A percentile compares a stretch with the other conserved stretches of the same genome.
Conservation (phyloP, 1,140 invertebrate genomes). For the Apolygus lucorum region DNA sequence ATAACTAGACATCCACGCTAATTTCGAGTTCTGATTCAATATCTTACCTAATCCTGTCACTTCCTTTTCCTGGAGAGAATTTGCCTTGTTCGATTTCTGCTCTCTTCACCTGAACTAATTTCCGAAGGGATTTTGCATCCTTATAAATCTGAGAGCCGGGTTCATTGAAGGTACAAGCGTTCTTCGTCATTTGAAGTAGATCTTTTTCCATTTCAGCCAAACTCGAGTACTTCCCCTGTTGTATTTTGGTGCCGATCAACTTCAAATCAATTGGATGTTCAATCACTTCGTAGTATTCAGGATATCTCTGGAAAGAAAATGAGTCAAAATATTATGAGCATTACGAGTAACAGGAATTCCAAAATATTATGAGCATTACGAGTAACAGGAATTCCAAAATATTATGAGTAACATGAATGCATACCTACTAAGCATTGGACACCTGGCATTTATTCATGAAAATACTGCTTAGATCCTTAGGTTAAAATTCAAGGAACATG, state of each 20-base stretch:
- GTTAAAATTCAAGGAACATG: too few relatives aligned
- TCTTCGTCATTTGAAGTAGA: conserved; percentile 81
- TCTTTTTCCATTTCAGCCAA: conserved; percentile 84
- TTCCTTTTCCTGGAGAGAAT: conserved; percentile 42
- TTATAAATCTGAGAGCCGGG: conserved; percentile 94
- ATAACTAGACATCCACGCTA: too few relatives aligned
- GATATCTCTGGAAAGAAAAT: conserved; percentile 59
- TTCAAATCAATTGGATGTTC: conserved; percentile 92
- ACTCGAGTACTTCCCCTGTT: conserved; percentile 64
- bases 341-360: neutral
- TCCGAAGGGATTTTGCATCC: conserved; percentile 83
- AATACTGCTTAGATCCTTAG: too few relatives aligned
- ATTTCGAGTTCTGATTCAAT: too few relatives aligned
- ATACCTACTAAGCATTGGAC: too few relatives aligned
- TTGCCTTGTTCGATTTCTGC: conserved; percentile 56
- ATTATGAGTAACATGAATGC: too few relatives aligned
- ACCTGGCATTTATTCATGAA: neutral
- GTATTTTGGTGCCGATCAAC: conserved; percentile 85
- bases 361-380: too few relatives aligned
- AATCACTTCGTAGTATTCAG: conserved; percentile 94
- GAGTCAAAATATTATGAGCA: neutral
- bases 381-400: too few relatives aligned
- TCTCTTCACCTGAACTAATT: conserved; percentile 55
- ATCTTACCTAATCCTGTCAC: conserved; percentile 48
- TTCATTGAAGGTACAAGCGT: conserved; percentile 94